phyloP scores from a whole-genome alignment of 2,888 invertebrate species.

The Beris chalybata region DNA sequence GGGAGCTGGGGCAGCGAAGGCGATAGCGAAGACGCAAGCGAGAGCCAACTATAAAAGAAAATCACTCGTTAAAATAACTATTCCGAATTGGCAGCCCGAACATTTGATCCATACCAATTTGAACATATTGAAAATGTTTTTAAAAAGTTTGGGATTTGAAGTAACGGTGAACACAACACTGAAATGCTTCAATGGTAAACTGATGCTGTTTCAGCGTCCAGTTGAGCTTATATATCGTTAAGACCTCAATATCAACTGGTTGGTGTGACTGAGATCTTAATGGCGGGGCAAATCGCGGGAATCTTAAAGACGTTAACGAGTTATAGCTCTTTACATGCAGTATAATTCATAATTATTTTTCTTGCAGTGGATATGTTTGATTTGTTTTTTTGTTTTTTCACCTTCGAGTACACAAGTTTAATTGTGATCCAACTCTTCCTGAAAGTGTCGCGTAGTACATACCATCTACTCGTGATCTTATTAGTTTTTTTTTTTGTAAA shows the following conservation, averaged over 20 bases:
- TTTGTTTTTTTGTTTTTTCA: no score
- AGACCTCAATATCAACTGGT: not conserved
- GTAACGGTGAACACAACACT: conserved; percentile 41
- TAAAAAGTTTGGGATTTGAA: conserved; percentile 30
- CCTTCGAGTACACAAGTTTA: no score
- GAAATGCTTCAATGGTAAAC: conserved; percentile 33
- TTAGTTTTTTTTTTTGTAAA: no score
- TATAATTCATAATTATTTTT: no score
- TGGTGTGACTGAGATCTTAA: not conserved
- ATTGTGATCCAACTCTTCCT: no score
- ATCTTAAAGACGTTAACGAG: no score
- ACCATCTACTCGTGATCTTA: no score
- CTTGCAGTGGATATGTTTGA: no score
- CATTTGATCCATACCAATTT: conserved; percentile 49
- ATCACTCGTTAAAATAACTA: not conserved
- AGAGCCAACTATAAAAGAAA: conserved; percentile 48
- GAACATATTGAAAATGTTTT: conserved; percentile 48
- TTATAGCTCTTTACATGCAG: no score
- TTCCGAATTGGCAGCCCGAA: no score
- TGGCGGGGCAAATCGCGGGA: conserved; percentile 3
- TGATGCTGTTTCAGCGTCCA: conserved; percentile 31
- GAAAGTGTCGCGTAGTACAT: no score
- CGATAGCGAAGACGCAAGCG: conserved; percentile 47
- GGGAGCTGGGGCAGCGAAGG: conserved; percentile 51
- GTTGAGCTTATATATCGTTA: conserved; percentile 34